Evolutionary conservation across 2,113 vertebrate species (phyloP), one percentile per base, ranked within the genome.

Genomic region (Turdus rufiventris): DNA sequence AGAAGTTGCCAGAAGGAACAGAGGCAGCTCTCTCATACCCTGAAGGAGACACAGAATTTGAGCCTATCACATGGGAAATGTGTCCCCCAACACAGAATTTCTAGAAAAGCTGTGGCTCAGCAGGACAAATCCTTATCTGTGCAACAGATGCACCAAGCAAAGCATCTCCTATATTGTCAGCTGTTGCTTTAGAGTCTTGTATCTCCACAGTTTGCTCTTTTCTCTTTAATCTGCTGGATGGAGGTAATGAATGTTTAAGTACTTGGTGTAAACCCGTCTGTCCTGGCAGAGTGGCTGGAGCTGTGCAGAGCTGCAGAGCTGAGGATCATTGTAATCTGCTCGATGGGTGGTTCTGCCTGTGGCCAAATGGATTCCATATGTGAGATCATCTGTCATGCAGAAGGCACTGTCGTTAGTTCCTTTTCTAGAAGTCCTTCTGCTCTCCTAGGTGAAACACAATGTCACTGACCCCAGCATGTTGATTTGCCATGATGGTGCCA

Each of bases 361-460:
- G 66, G 58, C 89, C 81, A 94, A 91, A 96, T 91, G 94, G 89
- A 33, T 94, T 94, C 84, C 95, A 65, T 91, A 89, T 94, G 93
- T 60, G 66, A 82, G 45, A 47, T 72, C 33, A 8, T 87, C 80
- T 97, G 89, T 86, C 65, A 38, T 26, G 80, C 86, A 91, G 77
- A 85, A 93, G 74, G 80, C 34, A 71, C 42, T 2, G 0, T 51
- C 77, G n/a, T 58, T 66, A 84, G 40, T n/a, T 93, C 33, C 61
- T 54, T 67, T 83, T 81, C 76, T 85, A 82, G 65, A 91, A 91
- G 54, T 63, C 66, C 58, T 91, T 65, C 78, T 93, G 58, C 53
- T 91, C 62, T 95, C 38, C 54, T 56, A 36, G 16, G 28, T 68
- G 38, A 57, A 77, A 65, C 16, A 25, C 2, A 4, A 31, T n/a